These are phyloP conservation scores for Adoxophyes honmai DNA, from an alignment of 1,140 invertebrate species.

Conservation along the genomic window DNA sequence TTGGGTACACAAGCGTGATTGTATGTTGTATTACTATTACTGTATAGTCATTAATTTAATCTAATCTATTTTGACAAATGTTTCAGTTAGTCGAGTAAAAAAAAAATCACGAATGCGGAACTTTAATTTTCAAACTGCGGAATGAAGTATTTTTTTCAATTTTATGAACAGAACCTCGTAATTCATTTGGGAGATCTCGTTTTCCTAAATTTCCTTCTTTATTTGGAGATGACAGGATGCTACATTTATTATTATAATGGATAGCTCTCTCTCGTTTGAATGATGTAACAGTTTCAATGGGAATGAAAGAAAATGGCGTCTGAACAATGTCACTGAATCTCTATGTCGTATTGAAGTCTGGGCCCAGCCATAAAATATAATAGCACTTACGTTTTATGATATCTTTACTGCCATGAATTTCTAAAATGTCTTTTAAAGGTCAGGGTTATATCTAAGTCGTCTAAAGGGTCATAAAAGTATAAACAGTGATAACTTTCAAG, in stretches of 20 bases:
- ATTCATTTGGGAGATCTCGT: neutral
- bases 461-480: too few species aligned
- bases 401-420: neutral
- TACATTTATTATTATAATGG: slow-evolving; percentile 11
- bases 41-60: too few species aligned
- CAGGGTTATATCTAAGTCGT: neutral
- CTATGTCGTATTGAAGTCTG: neutral
- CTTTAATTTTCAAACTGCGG: neutral
- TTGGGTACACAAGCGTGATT: too few species aligned
- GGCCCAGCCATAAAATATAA: neutral
- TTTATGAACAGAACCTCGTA: slow-evolving; percentile 8
- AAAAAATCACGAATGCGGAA: neutral
- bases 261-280: slow-evolving; percentile 4
- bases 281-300: slow-evolving; percentile 1
- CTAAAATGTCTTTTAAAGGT: neutral
- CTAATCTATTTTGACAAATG: too few species aligned
- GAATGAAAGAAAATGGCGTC: neutral
- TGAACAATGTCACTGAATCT: neutral
- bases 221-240: slow-evolving; percentile 8
- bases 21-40: too few species aligned
- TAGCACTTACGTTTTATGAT: neutral
- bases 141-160: neutral
- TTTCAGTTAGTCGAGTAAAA: too few species aligned
- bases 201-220: neutral
- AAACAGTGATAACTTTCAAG: too few species aligned